These are phyloP conservation scores for Oryzias sinensis DNA, from an alignment of 2,797 vertebrate species.

Conservation along the genomic window DNA sequence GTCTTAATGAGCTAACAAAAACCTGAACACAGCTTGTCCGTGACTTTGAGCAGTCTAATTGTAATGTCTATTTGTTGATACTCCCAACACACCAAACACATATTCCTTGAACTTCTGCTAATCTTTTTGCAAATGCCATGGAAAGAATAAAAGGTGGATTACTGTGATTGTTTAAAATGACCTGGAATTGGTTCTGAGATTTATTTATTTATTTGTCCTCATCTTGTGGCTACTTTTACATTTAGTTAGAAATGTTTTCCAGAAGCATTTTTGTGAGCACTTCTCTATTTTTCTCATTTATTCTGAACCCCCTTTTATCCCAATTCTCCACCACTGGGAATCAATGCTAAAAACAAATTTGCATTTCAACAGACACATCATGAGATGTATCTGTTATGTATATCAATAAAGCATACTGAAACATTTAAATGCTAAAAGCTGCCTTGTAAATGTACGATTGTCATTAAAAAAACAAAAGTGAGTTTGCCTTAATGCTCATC, in stretches of 20 bases:
- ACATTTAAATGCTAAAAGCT: too few species aligned
- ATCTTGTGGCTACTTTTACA: slow-evolving; percentile 15
- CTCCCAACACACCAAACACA: slow-evolving; percentile 25
- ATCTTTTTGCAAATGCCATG: slow-evolving; percentile 17
- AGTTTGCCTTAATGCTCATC: too few species aligned
- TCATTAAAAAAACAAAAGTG: too few species aligned
- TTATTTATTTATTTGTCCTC: slow-evolving; percentile 13
- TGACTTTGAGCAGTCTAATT: slow-evolving; percentile 39
- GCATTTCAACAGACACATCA: too few species aligned
- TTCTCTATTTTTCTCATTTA: not conserved
- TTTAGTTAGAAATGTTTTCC: not conserved
- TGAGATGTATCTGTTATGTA: too few species aligned
- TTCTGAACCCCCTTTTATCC: too few species aligned
- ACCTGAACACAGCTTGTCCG: slow-evolving; percentile 17
- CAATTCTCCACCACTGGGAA: too few species aligned
- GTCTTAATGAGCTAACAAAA: not conserved
- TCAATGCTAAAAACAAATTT: too few species aligned
- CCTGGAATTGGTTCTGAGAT: not conserved
- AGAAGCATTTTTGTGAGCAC: slow-evolving; percentile 2
- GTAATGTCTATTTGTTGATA: slow-evolving; percentile 55
- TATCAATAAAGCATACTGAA: too few species aligned
- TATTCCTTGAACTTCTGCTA: slow-evolving; percentile 27
- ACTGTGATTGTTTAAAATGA: slow-evolving; percentile 26
- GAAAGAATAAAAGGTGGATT: slow-evolving; percentile 4
- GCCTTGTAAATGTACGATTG: too few species aligned